Evolutionary conservation across 2,113 vertebrate species (phyloP).

Genomic region (Gracilinanus agilis): DNA sequence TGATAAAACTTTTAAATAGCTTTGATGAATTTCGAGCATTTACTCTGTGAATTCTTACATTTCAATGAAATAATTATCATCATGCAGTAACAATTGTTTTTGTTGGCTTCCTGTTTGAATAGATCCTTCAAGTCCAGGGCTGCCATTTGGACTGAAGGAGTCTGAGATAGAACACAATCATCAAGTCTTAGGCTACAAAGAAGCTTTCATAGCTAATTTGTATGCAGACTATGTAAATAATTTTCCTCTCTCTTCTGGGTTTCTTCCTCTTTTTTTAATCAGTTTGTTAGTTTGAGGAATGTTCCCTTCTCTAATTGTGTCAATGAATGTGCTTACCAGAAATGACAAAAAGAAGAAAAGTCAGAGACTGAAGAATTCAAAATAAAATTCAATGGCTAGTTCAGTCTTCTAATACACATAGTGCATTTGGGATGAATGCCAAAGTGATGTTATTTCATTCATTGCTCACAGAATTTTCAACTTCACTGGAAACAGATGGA

Average conservation of each 20-base stretch:
- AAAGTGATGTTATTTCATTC: slow-evolving; percentile 28
- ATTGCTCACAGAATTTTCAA: neutral
- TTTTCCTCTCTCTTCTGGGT: neutral
- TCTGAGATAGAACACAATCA: slow-evolving; percentile 26
- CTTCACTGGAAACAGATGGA: slow-evolving; percentile 25
- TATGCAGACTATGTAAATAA: neutral
- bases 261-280: neutral
- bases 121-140: slow-evolving; percentile 25
- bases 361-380: neutral
- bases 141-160: neutral
- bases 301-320: neutral
- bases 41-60: slow-evolving; percentile 69
- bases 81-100: slow-evolving; percentile 58
- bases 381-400: slow-evolving; percentile 8
- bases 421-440: slow-evolving; percentile 9
- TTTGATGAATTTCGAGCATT: slow-evolving; percentile 63
- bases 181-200: slow-evolving; percentile 20
- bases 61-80: slow-evolving; percentile 63
- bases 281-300: slow-evolving; percentile 38
- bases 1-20: slow-evolving; percentile 72
- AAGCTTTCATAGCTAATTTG: slow-evolving; percentile 9
- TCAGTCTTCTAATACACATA: neutral
- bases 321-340: neutral
- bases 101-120: slow-evolving; percentile 51
- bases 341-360: slow-evolving; percentile 1